Evolutionary conservation across 2,888 invertebrate genomes (phyloP).

Genomic region (Fragum whitleyi): DNA sequence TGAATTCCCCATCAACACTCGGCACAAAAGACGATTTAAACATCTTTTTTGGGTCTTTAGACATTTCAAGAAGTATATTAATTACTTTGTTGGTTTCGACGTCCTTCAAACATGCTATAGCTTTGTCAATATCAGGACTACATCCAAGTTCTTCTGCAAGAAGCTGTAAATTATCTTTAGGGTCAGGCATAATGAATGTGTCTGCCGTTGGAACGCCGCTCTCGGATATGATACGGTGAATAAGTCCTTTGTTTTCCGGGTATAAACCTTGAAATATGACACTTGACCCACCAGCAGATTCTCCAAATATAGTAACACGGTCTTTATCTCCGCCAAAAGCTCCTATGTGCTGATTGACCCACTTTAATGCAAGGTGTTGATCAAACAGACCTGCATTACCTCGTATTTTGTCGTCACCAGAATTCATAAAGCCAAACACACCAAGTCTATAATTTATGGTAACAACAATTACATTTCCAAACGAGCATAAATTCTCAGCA

Average conservation of each 20-base stretch:
- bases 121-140: neutral
- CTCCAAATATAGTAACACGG: slow-evolving; percentile 76
- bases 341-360: slow-evolving; percentile 95
- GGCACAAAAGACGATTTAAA: slow-evolving; percentile 91
- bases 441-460: slow-evolving; percentile 97
- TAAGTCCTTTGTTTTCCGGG: slow-evolving; percentile 65
- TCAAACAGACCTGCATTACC: slow-evolving; percentile 97
- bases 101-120: slow-evolving; percentile 22
- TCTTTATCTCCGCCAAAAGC: slow-evolving; percentile 75
- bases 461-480: slow-evolving; percentile 89
- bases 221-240: slow-evolving; percentile 75
- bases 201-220: slow-evolving; percentile 59
- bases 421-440: slow-evolving; percentile 96
- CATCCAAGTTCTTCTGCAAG: slow-evolving; percentile 28
- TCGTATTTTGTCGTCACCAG: slow-evolving; percentile 91
- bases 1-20: slow-evolving; percentile 94
- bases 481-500: slow-evolving; percentile 18
- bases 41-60: neutral
- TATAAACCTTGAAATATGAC: slow-evolving; percentile 72
- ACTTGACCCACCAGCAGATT: slow-evolving; percentile 74
- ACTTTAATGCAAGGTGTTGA: slow-evolving; percentile 95
- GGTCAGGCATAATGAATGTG: neutral
- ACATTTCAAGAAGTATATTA: neutral
- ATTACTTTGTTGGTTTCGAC: slow-evolving; percentile 1
- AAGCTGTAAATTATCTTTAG: neutral